These are phyloP conservation scores for Ptychadena robeensis DNA, from an alignment of 2,797 vertebrate species.

Conservation along the genomic window DNA sequence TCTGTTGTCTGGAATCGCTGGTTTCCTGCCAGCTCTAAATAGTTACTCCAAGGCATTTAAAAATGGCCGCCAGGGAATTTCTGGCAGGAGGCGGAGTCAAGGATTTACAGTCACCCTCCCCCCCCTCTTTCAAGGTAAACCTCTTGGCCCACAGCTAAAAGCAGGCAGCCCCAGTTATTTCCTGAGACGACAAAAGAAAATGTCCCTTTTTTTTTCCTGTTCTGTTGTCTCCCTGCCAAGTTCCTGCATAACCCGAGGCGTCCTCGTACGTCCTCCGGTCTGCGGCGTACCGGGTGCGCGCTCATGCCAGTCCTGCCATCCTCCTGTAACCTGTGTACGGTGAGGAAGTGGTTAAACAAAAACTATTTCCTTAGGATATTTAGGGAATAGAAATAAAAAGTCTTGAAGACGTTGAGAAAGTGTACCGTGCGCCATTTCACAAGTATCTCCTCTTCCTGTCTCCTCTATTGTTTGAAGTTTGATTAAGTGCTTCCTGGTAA, in stretches of 20 bases:
- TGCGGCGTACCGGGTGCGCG: conserved; percentile 11
- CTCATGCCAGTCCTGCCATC: conserved; percentile 16
- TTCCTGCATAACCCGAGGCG: not conserved
- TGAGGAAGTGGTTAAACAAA: not conserved
- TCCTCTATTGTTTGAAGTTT: conserved; percentile 80
- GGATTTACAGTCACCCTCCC: no score
- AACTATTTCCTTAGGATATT: conserved; percentile 4
- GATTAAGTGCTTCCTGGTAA: conserved; percentile 83
- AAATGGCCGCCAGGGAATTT: not conserved
- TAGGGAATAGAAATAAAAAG: conserved; percentile 34
- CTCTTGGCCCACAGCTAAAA: not conserved
- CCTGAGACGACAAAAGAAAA: conserved; percentile 15
- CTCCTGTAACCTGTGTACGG: not conserved
- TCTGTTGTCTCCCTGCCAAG: not conserved
- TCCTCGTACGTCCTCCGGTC: conserved; percentile 7
- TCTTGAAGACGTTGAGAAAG: conserved; percentile 71
- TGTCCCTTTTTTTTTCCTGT: not conserved
- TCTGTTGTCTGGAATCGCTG: not conserved
- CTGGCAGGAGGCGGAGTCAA: not conserved
- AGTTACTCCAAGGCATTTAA: not conserved
- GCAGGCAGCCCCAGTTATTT: conserved; percentile 5
- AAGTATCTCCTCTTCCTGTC: conserved; percentile 77
- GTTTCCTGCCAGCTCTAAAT: not conserved
- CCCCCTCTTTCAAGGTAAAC: not conserved
- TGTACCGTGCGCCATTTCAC: conserved; percentile 74